Percentiles rank a stretch among this genome's conserved stretches.
Conservation (phyloP, 2,113 vertebrate species). For the Psittacara wagleri region DNA sequence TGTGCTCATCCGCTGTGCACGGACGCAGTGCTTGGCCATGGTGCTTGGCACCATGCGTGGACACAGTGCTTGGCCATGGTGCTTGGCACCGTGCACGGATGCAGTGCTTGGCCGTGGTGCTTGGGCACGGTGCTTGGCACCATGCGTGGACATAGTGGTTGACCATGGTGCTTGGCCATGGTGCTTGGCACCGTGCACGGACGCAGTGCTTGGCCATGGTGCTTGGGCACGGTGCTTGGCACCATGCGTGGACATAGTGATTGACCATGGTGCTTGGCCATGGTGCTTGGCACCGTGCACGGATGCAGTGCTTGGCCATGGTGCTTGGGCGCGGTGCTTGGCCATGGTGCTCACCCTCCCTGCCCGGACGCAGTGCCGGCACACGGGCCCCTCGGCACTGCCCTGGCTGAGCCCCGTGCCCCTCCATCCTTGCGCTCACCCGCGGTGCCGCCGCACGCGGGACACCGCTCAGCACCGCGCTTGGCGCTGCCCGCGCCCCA, state of each 20-base stretch:
- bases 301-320: fast-evolving
- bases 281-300: background rate
- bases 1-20: background rate
- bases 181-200: background rate
- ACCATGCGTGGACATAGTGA: no score
- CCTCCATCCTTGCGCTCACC: background rate
- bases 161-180: background rate
- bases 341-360: background rate
- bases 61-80: background rate
- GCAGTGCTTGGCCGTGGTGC: background rate
- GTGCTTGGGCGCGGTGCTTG: no score
- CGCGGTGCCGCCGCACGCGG: no score
- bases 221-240: no score
- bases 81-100: no score
- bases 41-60: background rate
- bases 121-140: no score
- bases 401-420: background rate
- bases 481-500: background rate
- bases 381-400: background rate
- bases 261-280: no score
- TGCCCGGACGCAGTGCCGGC: no score
- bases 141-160: fast-evolving
- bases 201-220: no score
- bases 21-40: fast-evolving
- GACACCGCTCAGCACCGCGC: background rate